Evolutionary conservation across 64 coral and sea anemone genomes (phyloP).

Genomic region (Acropora tenuis): DNA sequence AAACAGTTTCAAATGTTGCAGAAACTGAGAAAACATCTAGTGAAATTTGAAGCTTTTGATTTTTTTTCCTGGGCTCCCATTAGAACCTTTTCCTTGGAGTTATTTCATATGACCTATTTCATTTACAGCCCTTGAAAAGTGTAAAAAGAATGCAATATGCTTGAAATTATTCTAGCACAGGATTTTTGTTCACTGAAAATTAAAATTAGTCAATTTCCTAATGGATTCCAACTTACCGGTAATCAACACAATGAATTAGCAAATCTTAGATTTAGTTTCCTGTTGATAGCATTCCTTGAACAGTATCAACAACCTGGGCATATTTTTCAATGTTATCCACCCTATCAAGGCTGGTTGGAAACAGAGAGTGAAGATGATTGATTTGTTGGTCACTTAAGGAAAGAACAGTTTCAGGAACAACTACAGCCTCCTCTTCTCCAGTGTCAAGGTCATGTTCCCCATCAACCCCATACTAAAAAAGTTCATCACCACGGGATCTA

Average conservation of each 20-base stretch:
- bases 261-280: conserved; percentile 23
- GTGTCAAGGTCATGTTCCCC: conserved; percentile 16
- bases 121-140: too few species aligned
- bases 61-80: too few species aligned
- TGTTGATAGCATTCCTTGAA: conserved; percentile 34
- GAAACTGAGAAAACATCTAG: too few species aligned
- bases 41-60: too few species aligned
- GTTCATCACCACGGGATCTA: conserved; percentile 56
- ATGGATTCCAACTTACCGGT: conserved; percentile 6
- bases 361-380: conserved; percentile 18
- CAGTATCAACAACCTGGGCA: conserved; percentile 14
- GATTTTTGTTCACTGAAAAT: too few species aligned
- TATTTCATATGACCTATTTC: too few species aligned
- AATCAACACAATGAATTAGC: conserved; percentile 19
- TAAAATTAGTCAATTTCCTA: conserved; percentile 4
- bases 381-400: conserved; percentile 28
- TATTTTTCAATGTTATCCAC: conserved; percentile 24
- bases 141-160: conserved; percentile 23
- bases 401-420: conserved; percentile 32
- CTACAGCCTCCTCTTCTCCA: conserved; percentile 34
- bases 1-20: too few species aligned
- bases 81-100: too few species aligned
- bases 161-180: conserved; percentile 2
- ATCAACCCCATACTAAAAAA: conserved; percentile 19
- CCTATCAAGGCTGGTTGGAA: conserved; percentile 4